Evolutionary conservation across 2,888 invertebrate genomes (phyloP), one percentile per base, ranked within the genome.

Genomic region (Pseudococcus jackbeardsleyi): DNA sequence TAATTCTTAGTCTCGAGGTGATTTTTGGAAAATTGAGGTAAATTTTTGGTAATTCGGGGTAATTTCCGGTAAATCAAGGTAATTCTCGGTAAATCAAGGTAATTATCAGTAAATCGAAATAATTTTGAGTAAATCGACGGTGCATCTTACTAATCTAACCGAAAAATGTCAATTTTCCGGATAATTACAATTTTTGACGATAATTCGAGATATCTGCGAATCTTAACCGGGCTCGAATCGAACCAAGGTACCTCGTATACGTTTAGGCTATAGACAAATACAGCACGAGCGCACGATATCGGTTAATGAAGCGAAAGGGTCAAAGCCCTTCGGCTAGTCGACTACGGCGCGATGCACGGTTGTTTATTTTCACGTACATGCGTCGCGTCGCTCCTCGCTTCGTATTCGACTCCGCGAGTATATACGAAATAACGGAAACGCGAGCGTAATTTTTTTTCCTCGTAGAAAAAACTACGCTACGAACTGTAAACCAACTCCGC

Each of bases 261-360:
- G 26, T 33, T 33, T 33, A 33, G 26, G 26, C 26, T 33, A 33
- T 33, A 19, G 19, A 64, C 22, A 9, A 19, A 19, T 64, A 64
- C 22, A 64, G 64, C 72, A 33, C 72, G 72, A 72, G 72, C 72
- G 15, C 33, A 72, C 72, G 72, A 72, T 72, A 72, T 72, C 72
- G 72, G 72, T 72, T 33, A 72, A 72, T 72, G 72, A 72, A 72
- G 72, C 72, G 72, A 72, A 39, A 72, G 72, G 72, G 72, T 72
- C 72, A 72, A 72, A 72, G 72, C 72, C 72, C 72, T 72, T 72
- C 72, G 26, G 33, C 72, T 72, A 15, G 17, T 72, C 33, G 26
- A 72, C 33, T 33, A 72, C 15, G 15, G 33, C 72, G 17, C 26
- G 15, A 72, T 15, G 17, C 72, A 19, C 26, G 33, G 72, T 72